These are phyloP conservation scores for Aldabrachelys gigantea DNA, from an alignment of 2,113 vertebrate genomes.

Conservation along the genomic window DNA sequence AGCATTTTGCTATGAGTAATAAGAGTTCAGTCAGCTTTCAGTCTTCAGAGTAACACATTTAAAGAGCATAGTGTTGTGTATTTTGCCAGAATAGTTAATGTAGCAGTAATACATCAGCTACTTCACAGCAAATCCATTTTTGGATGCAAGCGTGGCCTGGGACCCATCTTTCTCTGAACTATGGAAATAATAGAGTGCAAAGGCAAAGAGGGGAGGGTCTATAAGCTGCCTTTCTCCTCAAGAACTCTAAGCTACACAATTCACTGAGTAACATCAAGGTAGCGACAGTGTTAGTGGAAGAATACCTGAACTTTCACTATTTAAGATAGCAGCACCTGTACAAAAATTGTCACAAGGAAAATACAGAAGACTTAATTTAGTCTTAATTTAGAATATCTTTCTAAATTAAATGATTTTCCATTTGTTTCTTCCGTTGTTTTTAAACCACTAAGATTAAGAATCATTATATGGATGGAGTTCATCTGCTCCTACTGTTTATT, in stretches of 20 bases:
- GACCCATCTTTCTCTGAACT: background rate
- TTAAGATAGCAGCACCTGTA: no score
- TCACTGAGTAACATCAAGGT: background rate
- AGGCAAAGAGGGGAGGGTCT: fast-evolving
- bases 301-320: background rate
- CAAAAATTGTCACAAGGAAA: background rate
- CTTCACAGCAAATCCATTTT: background rate
- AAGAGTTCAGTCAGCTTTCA: background rate
- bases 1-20: background rate
- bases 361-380: fast-evolving
- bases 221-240: background rate
- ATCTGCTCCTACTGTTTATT: background rate
- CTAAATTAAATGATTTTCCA: background rate
- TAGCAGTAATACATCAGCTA: background rate
- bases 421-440: background rate
- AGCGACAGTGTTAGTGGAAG: background rate
- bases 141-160: background rate
- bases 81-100: background rate
- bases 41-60: background rate
- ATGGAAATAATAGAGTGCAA: background rate
- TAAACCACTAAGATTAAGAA: background rate
- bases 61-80: fast-evolving
- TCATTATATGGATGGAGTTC: background rate
- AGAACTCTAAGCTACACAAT: background rate
- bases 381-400: background rate